phyloP scores from a whole-genome alignment of 2,797 vertebrate genomes.

The Clamator glandarius region DNA sequence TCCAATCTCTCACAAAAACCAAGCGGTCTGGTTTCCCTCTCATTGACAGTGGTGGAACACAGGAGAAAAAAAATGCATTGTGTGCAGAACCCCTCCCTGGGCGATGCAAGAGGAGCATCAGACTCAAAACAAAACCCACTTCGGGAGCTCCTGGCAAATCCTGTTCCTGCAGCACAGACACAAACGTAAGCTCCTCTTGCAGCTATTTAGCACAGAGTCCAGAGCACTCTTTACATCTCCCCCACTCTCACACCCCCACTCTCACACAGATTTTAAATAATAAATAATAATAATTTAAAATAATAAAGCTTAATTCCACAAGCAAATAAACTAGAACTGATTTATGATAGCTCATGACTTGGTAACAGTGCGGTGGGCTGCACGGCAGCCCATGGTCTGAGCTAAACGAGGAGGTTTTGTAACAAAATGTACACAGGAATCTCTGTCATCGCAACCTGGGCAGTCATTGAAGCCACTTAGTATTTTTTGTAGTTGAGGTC shows the following conservation, averaged over 20 bases:
- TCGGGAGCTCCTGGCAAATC: background rate
- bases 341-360: background rate
- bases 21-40: background rate
- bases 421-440: conserved; percentile 53
- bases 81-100: background rate
- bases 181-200: background rate
- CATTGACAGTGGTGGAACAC: background rate
- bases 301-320: background rate
- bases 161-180: background rate
- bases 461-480: conserved; percentile 58
- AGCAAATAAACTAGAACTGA: conserved; percentile 12
- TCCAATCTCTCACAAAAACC: background rate
- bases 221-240: background rate
- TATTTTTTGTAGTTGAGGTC: conserved; percentile 54
- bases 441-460: conserved; percentile 39
- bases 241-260: background rate
- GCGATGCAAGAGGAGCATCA: background rate
- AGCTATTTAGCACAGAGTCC: background rate
- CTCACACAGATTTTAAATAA: background rate
- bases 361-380: background rate
- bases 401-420: conserved; percentile 8
- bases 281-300: background rate
- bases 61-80: background rate
- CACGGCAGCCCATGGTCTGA: background rate
- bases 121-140: background rate